phyloP scores from a whole-genome alignment of 2,888 invertebrate species.

The Parnassius glacialis region DNA sequence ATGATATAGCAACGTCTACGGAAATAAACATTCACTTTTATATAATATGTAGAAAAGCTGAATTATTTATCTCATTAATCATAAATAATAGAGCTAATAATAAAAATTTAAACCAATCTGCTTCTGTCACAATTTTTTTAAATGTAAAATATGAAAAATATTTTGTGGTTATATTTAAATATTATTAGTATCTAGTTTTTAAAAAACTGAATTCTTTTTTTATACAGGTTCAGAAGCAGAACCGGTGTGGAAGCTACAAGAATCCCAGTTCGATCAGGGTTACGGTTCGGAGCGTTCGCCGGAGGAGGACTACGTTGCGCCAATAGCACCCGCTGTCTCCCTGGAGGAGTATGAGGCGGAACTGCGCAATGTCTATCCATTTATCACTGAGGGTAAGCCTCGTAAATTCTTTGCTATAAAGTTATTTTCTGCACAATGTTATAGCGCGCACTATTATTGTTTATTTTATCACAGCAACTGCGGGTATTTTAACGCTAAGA shows the following conservation, averaged over 20 bases:
- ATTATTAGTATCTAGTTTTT: too few species aligned
- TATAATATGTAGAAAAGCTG: too few species aligned
- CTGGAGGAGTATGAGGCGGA: conserved; percentile 82
- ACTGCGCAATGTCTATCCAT: conserved; percentile 83
- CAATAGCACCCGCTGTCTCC: conserved; percentile 78
- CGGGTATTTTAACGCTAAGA: neutral
- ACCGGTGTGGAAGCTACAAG: conserved; percentile 79
- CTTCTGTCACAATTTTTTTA: too few species aligned
- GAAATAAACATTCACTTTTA: too few species aligned
- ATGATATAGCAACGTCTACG: too few species aligned
- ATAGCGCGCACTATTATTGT: conserved; percentile 25
- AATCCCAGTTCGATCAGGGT: conserved; percentile 85
- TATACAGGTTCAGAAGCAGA: conserved; percentile 75
- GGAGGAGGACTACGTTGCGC: conserved; percentile 87
- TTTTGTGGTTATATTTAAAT: too few species aligned
- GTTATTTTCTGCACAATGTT: conserved; percentile 22
- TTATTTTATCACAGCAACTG: conserved; percentile 16
- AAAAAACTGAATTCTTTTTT: neutral
- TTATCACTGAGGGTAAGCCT: conserved; percentile 84
- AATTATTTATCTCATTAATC: too few species aligned
- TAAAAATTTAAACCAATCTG: too few species aligned
- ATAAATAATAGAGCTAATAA: too few species aligned
- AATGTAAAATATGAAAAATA: too few species aligned
- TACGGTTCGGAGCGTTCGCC: conserved; percentile 89
- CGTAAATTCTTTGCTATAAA: conserved; percentile 28